A percentile compares a stretch with the other conserved stretches of the same genome.
Conservation (phyloP, 2,113 vertebrate genomes). For the Lethenteron camtschaticum region DNA sequence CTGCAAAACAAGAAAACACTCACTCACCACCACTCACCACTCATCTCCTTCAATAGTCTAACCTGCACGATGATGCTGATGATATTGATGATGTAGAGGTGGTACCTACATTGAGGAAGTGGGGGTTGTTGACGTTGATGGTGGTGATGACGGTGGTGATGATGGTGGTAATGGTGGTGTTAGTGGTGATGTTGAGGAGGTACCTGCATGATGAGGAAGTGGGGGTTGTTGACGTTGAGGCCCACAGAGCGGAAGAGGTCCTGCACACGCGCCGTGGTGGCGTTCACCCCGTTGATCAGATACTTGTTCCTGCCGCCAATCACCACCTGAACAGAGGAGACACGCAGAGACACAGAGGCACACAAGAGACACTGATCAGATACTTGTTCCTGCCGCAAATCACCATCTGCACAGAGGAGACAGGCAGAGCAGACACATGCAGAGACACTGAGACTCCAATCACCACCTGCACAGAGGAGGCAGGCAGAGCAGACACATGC, state of each 20-base stretch:
- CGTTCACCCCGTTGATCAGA: conserved; percentile 68
- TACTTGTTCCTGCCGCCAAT: conserved; percentile 79
- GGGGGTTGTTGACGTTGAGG: conserved; percentile 90
- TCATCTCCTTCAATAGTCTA: not conserved
- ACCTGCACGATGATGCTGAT: not conserved
- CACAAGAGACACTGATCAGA: conserved; percentile 17
- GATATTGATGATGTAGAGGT: not conserved
- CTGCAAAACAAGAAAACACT: conserved; percentile 19
- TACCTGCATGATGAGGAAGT: conserved; percentile 99
- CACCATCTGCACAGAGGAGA: conserved; percentile 25
- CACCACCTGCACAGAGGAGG: not conserved
- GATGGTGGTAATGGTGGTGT: too few species aligned
- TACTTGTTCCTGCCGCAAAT: conserved; percentile 78
- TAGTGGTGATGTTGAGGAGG: not conserved
- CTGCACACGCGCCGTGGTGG: conserved; percentile 49
- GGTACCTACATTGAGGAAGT: conserved; percentile 92
- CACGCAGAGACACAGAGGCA: not conserved
- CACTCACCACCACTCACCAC: not conserved
- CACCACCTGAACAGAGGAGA: conserved; percentile 25
- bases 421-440: not conserved
- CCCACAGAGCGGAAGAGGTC: conserved; percentile 85
- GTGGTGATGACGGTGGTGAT: too few species aligned
- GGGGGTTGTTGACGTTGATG: conserved; percentile 59
- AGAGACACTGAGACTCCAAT: not conserved
- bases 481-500: too few species aligned